A percentile compares a stretch with the other conserved stretches of the same genome.
phyloP scores from a whole-genome alignment of 2,113 vertebrate genomes.

The Bubo blakistoni region DNA sequence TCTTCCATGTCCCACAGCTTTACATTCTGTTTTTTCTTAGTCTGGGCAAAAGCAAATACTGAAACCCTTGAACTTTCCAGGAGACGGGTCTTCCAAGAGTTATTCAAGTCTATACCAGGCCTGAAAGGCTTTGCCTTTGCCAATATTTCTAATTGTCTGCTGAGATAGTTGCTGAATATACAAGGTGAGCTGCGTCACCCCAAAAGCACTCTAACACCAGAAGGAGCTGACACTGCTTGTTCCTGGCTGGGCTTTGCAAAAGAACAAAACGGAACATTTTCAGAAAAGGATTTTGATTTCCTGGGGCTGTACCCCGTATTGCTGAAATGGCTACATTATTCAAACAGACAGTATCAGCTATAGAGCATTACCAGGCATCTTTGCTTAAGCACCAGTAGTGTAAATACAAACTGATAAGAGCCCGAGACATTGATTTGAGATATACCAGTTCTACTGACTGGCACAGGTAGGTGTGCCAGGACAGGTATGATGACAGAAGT shows the following conservation, averaged over 20 bases:
- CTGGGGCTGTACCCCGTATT: background rate
- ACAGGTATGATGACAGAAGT: background rate
- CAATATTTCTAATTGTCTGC: background rate
- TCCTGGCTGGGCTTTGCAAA: background rate
- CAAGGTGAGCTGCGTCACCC: background rate
- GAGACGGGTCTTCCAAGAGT: background rate
- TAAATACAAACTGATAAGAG: background rate
- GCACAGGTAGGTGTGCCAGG: background rate
- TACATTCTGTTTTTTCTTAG: background rate
- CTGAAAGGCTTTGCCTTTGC: background rate
- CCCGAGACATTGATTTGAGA: background rate
- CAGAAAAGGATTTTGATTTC: background rate
- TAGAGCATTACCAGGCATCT: background rate
- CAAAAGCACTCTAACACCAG: background rate
- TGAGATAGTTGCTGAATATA: background rate
- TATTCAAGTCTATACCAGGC: background rate
- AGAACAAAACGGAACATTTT: background rate
- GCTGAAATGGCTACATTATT: background rate
- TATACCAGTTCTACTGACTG: background rate
- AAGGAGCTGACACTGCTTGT: background rate
- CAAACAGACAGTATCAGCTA: background rate
- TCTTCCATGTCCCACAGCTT: background rate
- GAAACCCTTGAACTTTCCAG: background rate
- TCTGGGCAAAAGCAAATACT: background rate
- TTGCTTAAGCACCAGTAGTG: background rate